Percentiles rank a stretch among this genome's conserved stretches.
phyloP scores from a whole-genome alignment of 2,113 vertebrate genomes.

The Panthera tigris region DNA sequence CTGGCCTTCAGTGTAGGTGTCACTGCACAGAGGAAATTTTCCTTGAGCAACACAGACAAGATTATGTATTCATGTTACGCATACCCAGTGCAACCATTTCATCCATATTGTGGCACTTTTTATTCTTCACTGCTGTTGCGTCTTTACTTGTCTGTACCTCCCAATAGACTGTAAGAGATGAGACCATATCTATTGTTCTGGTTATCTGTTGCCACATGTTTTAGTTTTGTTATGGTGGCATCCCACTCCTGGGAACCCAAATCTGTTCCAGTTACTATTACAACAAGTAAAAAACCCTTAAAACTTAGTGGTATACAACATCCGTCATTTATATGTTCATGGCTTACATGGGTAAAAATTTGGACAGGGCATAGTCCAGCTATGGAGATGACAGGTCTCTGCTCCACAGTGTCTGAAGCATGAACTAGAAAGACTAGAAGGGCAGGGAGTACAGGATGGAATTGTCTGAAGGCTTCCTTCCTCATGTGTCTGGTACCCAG shows the following conservation, averaged over 20 bases:
- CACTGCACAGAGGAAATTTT: neutral
- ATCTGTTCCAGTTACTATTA: neutral
- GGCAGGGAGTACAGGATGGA: neutral
- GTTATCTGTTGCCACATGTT: neutral
- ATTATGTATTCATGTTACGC: neutral
- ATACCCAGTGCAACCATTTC: too few species aligned
- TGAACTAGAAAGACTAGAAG: neutral
- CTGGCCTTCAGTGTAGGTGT: neutral
- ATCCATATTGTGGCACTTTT: rapidly evolving
- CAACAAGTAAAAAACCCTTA: neutral
- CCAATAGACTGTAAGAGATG: neutral
- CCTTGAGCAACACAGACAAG: neutral
- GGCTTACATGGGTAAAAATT: neutral
- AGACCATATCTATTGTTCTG: neutral
- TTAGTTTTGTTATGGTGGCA: neutral
- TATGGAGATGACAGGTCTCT: neutral
- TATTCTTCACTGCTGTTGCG: neutral
- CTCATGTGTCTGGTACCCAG: neutral
- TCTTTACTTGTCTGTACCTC: neutral
- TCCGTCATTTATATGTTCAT: neutral
- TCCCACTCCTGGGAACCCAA: neutral
- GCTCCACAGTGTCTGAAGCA: neutral
- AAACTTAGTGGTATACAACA: neutral
- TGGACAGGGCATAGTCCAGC: neutral
- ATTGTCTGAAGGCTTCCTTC: neutral